Evolutionary conservation across 2,888 invertebrate genomes (phyloP).

Genomic region (Ashinkailepas kermadecensis): DNA sequence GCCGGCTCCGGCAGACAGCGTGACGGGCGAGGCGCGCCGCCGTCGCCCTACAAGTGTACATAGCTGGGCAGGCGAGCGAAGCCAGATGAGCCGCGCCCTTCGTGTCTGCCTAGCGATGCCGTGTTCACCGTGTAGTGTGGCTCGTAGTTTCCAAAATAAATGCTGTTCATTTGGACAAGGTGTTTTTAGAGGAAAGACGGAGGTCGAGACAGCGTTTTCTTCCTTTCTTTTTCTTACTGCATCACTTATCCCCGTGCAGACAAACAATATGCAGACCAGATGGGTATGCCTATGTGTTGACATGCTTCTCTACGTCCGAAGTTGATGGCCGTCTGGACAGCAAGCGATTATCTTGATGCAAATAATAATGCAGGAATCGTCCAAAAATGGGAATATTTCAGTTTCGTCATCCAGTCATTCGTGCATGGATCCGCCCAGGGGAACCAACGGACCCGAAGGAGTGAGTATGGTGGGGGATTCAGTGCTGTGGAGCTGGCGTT

Average conservation of each 20-base stretch:
- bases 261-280: neutral
- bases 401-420: too few species aligned
- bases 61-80: neutral
- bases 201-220: neutral
- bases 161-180: neutral
- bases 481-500: too few species aligned
- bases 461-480: too few species aligned
- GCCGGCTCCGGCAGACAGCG: neutral
- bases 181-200: neutral
- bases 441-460: too few species aligned
- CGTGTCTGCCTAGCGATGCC: neutral
- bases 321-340: neutral
- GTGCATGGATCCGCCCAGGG: too few species aligned
- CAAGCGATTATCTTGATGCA: neutral
- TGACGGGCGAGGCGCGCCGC: too few species aligned
- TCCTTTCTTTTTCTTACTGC: neutral
- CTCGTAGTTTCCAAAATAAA: conserved; percentile 17
- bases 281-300: neutral
- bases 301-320: neutral
- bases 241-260: neutral
- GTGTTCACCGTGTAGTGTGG: conserved; percentile 7
- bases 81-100: neutral
- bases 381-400: too few species aligned
- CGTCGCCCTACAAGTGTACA: neutral
- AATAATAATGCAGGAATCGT: too few species aligned